Evolutionary conservation across 2,797 vertebrate genomes (phyloP).

Genomic region (Zenarchopterus dispar): DNA sequence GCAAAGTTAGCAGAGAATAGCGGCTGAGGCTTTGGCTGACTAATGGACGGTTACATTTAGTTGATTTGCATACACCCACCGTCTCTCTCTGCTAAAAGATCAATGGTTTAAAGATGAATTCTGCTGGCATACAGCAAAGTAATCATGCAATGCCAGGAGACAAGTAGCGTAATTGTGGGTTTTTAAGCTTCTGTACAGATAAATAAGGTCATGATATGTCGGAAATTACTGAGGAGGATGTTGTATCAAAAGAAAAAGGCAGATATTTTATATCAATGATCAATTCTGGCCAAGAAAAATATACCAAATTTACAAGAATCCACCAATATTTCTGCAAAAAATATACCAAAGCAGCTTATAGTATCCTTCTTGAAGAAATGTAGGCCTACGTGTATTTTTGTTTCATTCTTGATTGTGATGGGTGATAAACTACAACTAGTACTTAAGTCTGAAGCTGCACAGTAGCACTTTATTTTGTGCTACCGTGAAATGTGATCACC

Average conservation of each 20-base stretch:
- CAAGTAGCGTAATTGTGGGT: not conserved
- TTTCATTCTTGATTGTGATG: not conserved
- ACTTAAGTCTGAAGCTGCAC: too few relatives aligned
- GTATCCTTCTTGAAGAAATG: too few relatives aligned
- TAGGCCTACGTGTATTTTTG: too few relatives aligned
- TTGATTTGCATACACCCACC: slow-evolving; percentile 70
- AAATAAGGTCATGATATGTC: too few relatives aligned
- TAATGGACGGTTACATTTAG: slow-evolving; percentile 60
- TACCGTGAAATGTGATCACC: slow-evolving; percentile 7
- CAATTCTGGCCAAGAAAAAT: not conserved
- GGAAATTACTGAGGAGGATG: too few relatives aligned
- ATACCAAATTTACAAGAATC: slow-evolving; percentile 1
- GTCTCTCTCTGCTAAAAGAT: slow-evolving; percentile 47
- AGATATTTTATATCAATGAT: not conserved
- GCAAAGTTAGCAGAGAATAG: slow-evolving; percentile 15
- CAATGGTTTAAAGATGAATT: slow-evolving; percentile 46
- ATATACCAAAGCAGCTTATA: too few relatives aligned
- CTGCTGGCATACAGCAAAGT: slow-evolving; percentile 6
- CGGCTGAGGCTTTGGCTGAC: slow-evolving; percentile 26
- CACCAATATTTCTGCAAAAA: too few relatives aligned
- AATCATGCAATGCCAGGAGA: slow-evolving; percentile 13
- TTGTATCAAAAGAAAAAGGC: too few relatives aligned
- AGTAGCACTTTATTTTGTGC: not conserved
- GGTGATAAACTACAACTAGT: not conserved
- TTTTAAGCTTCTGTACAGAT: too few relatives aligned